Conservation (phyloP, 2,888 invertebrate genomes). For the Synergus japonicus region DNA sequence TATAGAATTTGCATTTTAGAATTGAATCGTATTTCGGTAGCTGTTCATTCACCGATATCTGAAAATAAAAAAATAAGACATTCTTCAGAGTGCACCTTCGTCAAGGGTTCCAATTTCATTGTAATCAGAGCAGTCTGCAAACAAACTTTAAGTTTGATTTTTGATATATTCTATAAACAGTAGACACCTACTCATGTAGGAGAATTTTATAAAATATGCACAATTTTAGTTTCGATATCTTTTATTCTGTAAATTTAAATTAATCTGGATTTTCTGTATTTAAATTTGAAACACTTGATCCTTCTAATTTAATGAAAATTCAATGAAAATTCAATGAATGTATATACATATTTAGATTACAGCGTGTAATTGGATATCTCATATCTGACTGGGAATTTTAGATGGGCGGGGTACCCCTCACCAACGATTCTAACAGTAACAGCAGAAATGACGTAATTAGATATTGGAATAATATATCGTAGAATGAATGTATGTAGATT, state of each 20-base stretch:
- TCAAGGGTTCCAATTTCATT: background rate
- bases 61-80: background rate
- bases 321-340: background rate
- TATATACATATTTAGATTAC: too few relatives aligned
- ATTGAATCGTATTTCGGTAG: background rate
- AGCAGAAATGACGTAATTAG: background rate
- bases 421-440: background rate
- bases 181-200: background rate
- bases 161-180: background rate
- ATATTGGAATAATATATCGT: background rate
- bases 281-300: background rate
- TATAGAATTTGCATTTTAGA: background rate
- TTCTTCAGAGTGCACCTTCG: background rate
- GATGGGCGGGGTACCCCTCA: background rate
- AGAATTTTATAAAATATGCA: background rate
- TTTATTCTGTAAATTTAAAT: too few relatives aligned
- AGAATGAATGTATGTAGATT: background rate
- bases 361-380: too few relatives aligned
- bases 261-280: too few relatives aligned
- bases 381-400: background rate
- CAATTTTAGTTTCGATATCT: background rate
- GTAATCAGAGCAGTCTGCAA: background rate
- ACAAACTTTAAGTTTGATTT: background rate
- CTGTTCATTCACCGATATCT: background rate
- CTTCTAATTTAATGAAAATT: background rate